These are phyloP conservation scores for Parambassis ranga DNA, from an alignment of 2,797 vertebrate genomes.

Conservation along the genomic window DNA sequence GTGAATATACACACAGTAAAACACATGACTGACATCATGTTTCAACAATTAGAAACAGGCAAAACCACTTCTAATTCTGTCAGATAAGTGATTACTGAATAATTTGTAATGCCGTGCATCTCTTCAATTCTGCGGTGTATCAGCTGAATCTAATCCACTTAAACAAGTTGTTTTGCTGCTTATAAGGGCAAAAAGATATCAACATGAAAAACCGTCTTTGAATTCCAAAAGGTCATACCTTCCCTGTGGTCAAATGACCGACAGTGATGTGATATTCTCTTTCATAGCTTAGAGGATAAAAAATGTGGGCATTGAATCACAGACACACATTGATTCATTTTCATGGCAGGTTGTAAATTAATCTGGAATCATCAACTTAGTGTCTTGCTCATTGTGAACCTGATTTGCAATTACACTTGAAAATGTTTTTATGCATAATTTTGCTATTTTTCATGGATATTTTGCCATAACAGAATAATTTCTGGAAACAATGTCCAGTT, in stretches of 20 bases:
- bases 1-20: background rate
- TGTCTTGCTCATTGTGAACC: slow-evolving; percentile 15
- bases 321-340: slow-evolving; percentile 42
- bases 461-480: background rate
- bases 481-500: background rate
- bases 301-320: slow-evolving; percentile 50
- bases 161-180: slow-evolving; percentile 56
- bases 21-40: background rate
- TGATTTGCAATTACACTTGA: slow-evolving; percentile 17
- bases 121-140: slow-evolving; percentile 1
- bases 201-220: slow-evolving; percentile 61
- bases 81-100: slow-evolving; percentile 20
- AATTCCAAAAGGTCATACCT: slow-evolving; percentile 65
- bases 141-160: slow-evolving; percentile 36
- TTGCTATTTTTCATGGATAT: background rate
- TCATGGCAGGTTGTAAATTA: slow-evolving; percentile 35
- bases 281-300: slow-evolving; percentile 56
- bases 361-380: slow-evolving; percentile 19
- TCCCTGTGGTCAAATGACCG: slow-evolving; percentile 69
- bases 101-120: slow-evolving; percentile 8
- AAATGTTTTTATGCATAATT: background rate
- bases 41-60: slow-evolving; percentile 13
- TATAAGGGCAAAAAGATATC: slow-evolving; percentile 52
- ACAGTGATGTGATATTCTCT: slow-evolving; percentile 65
- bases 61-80: slow-evolving; percentile 14